Base-by-base conservation (phyloP, 2,797 vertebrate species). In the Thamnophis elegans region DNA sequence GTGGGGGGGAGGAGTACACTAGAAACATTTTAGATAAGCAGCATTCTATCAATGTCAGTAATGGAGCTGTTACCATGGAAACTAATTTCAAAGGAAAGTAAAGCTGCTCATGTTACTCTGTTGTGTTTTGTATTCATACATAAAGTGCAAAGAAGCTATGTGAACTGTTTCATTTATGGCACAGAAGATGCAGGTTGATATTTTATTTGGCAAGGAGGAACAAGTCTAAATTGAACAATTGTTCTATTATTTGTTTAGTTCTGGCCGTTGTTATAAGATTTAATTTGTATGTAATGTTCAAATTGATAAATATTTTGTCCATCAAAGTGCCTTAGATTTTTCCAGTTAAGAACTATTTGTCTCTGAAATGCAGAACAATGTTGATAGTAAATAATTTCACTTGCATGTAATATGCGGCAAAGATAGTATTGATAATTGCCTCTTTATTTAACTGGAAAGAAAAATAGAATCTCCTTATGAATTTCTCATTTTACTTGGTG, bases 1-100 rank as follows among this genome's bases (percentile, higher is more conserved):
- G 32, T 2, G 4, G 85, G 22, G 89, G 14, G 47, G 62, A 1
- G 3, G 26, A 5, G 1, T 90, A 10, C 90, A 78, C 13, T 0
- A 73, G 89, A 89, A 92, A 92, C 26, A 32, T 85, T 82, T 82
- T 68, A 93, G 94, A 88, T 94, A 95, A 94, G 32, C 58, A 55
- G 82, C 93, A 78, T 92, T 95, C 90, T 91, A 60, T 93, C 92
- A 93, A 0, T 93, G 42, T 93, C 89, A 90, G 89, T 92, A 90
- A 47, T 55, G 90, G 59, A 92, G 93, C 58, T 88, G 95, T 96
- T 96, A 92, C 96, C 94, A 96, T 95, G 93, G 96, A 93, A 97
- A 97, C 95, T 95, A 96, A 93, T 96, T 96, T 95, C 93, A 89
- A 94, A 95, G 91, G 92, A 88, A 56, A 91, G 88, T 88, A 91